These are phyloP conservation scores for Eueides isabella DNA, from an alignment of 1,140 invertebrate genomes.

Conservation along the genomic window DNA sequence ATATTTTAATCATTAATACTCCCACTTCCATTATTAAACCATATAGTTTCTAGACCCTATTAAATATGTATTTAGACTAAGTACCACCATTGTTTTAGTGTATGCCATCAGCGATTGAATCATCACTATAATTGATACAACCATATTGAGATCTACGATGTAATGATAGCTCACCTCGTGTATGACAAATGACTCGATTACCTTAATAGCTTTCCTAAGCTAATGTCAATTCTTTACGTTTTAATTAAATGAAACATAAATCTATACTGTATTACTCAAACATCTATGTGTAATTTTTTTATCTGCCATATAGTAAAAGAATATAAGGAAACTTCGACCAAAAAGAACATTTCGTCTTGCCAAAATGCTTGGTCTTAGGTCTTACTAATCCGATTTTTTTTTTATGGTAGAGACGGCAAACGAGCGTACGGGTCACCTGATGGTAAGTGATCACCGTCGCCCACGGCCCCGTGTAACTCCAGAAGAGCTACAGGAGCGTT, in stretches of 20 bases:
- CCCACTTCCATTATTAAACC: background rate
- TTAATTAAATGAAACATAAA: constrained; percentile 29
- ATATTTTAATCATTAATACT: background rate
- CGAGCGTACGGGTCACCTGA: too few relatives aligned
- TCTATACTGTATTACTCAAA: background rate
- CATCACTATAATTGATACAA: constrained; percentile 27
- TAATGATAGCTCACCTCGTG: constrained; percentile 32
- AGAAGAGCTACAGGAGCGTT: too few relatives aligned
- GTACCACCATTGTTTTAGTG: constrained; percentile 6
- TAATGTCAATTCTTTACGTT: constrained; percentile 29
- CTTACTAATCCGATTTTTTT: too few relatives aligned
- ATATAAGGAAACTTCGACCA: too few relatives aligned
- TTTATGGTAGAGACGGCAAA: too few relatives aligned
- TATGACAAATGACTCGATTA: constrained; percentile 38
- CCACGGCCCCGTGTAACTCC: too few relatives aligned
- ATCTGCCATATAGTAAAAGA: too few relatives aligned
- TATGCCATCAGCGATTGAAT: constrained; percentile 27
- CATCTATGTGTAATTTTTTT: background rate
- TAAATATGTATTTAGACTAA: constrained; percentile 18
- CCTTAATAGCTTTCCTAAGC: constrained; percentile 27
- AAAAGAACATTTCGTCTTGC: too few relatives aligned
- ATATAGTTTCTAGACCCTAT: background rate
- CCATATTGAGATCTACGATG: constrained; percentile 30
- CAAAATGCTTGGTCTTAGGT: too few relatives aligned
- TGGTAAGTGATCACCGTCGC: too few relatives aligned